Percentiles rank a stretch among this genome's conserved stretches.
phyloP scores from a whole-genome alignment of 2,888 invertebrate genomes.

The Anthrax anthrax region DNA sequence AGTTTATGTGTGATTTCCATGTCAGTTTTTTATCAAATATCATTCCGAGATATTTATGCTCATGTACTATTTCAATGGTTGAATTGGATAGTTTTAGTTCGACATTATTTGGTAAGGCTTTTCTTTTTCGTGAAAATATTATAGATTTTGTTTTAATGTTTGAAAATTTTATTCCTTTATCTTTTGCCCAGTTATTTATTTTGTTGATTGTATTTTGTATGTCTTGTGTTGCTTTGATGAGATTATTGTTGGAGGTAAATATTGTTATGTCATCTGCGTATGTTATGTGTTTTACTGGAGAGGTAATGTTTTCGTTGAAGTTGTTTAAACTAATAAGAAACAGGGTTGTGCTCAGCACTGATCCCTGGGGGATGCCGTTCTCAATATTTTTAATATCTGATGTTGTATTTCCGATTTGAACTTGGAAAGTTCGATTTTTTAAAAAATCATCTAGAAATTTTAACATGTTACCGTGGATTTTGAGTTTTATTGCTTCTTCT shows the following conservation, averaged over 20 bases:
- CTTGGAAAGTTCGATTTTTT: neutral
- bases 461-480: neutral
- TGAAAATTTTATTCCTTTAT: neutral
- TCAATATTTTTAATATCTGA: neutral
- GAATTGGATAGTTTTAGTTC: too few species aligned
- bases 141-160: neutral
- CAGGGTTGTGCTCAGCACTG: neutral
- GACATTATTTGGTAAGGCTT: too few species aligned
- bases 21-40: too few species aligned
- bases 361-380: slow-evolving; percentile 1
- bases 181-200: neutral
- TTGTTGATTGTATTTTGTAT: neutral
- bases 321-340: neutral
- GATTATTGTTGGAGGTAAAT: neutral
- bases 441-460: neutral
- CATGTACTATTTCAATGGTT: too few species aligned
- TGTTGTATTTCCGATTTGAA: neutral
- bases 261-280: neutral
- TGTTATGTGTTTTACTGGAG: neutral
- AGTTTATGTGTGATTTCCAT: too few species aligned
- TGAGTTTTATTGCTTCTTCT: neutral
- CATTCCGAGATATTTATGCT: too few species aligned
- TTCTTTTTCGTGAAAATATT: neutral
- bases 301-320: neutral
- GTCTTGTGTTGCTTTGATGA: too few species aligned